Percentiles rank a stretch among this genome's conserved stretches.
Evolutionary conservation across 2,797 vertebrate species (phyloP).

Genomic region (Myotis findleyi): DNA sequence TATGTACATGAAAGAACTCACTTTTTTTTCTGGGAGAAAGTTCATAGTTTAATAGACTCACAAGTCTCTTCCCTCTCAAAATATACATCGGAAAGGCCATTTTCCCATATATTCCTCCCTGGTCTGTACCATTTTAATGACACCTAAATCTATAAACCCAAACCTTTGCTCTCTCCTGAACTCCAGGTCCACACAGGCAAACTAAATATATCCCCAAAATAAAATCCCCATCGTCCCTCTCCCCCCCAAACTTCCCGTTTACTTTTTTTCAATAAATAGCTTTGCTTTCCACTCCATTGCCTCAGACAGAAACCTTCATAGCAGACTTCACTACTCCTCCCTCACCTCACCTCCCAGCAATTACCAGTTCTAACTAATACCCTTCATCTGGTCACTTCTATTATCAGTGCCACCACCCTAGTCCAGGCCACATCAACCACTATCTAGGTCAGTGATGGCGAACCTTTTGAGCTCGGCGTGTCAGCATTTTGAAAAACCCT

Average conservation of each 20-base stretch:
- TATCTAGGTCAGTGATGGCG: not conserved
- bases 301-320: not conserved
- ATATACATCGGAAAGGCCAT: not conserved
- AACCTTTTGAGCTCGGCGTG: too few relatives aligned
- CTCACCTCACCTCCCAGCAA: not conserved
- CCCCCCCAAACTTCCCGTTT: not conserved
- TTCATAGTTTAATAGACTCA: not conserved
- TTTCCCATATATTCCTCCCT: constrained; percentile 8
- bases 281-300: not conserved
- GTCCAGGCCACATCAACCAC: not conserved
- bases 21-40: not conserved
- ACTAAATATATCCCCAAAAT: not conserved
- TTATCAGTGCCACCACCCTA: not conserved
- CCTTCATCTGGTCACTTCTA: not conserved
- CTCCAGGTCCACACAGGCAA: not conserved
- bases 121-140: not conserved
- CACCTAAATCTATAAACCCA: constrained; percentile 3
- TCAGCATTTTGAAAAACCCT: too few relatives aligned
- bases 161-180: not conserved
- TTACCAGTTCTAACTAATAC: not conserved
- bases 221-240: not conserved
- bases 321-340: not conserved
- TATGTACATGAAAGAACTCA: not conserved
- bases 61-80: constrained; percentile 1
- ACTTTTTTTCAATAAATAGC: constrained; percentile 31